Evolutionary conservation across 2,797 vertebrate genomes (phyloP).

Genomic region (Sebastes cheni): DNA sequence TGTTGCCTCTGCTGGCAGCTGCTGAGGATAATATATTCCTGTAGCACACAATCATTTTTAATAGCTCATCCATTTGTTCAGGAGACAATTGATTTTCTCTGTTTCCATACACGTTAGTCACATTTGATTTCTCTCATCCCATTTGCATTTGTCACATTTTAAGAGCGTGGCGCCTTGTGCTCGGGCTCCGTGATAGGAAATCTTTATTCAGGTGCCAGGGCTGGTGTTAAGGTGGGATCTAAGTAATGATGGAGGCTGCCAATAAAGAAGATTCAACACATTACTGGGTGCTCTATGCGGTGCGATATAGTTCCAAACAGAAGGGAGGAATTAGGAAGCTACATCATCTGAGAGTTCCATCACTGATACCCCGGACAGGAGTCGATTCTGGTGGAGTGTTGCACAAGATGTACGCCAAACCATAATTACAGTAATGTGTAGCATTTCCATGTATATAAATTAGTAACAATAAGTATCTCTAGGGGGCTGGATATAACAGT

Average conservation of each 20-base stretch:
- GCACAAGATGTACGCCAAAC: not conserved
- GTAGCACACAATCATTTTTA: conserved; percentile 75
- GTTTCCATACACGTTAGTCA: conserved; percentile 76
- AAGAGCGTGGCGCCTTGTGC: conserved; percentile 31
- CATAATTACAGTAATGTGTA: not conserved
- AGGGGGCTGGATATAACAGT: not conserved
- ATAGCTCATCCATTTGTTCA: conserved; percentile 78
- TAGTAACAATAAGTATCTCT: not conserved
- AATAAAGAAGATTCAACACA: conserved; percentile 43
- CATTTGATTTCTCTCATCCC: conserved; percentile 74
- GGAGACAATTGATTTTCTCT: conserved; percentile 80
- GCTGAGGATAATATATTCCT: conserved; percentile 72
- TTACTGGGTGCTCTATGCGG: conserved; percentile 6
- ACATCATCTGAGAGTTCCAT: conserved; percentile 6
- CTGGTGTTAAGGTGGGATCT: conserved; percentile 43
- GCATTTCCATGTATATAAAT: not conserved
- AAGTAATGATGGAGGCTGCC: conserved; percentile 38
- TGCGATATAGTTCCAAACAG: not conserved
- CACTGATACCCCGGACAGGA: not conserved
- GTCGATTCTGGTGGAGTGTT: not conserved
- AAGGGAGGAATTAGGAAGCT: conserved; percentile 8
- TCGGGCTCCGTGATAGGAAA: conserved; percentile 43
- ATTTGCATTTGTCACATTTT: conserved; percentile 73
- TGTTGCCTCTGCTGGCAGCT: conserved; percentile 61
- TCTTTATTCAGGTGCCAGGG: conserved; percentile 61